Base-by-base conservation (phyloP, 2,888 invertebrate genomes). In the Scaptomyza parva region DNA sequence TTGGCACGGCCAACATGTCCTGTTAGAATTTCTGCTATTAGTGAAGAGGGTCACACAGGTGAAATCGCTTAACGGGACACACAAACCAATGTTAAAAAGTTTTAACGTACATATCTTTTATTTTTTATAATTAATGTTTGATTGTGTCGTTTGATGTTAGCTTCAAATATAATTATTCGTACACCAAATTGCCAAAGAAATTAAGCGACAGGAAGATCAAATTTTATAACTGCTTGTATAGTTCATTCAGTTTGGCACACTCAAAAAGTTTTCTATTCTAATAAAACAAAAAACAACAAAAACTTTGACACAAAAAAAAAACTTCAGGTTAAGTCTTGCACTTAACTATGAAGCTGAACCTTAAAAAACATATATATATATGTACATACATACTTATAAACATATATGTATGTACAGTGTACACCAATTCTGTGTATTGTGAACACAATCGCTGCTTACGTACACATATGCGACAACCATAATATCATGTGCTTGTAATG, bases 401-500 rank as follows among this genome's bases (percentile, higher is more conserved):
- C 17, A 22, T 3, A 20, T 5, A 18, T 6, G 28, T 28, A 14
- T n/a, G n/a, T n/a, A 33, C 33, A n/a, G 33, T 12, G n/a, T 12
- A 12, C 12, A 30, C 30, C 17, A 51, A 33, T 11, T 39, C 17
- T 12, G n/a, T 24, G 11, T n/a, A 14, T 24, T 9, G 30, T 22
- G 28, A 30, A 11, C 22, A 37, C 51, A 45, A 17, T 22, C n/a
- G 33, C 12, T 50, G 17, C 68, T 58, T 50, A 41, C 30, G 40
- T 37, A 61, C 61, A 62, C 30, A 76, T 69, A 64, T 75, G 67
- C 67, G 59, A 69, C 66, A 75, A 63, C 69, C 76, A 76, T 85
- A 80, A 80, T 80, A 80, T 79, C 55, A 63, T 70, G 68, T 61
- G 60, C 70, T 70, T 86, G 73, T 61, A 70, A 70, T 57, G 67